Evolutionary conservation across 2,888 invertebrate species (phyloP).

Genomic region (Pachymerium ferrugineum): DNA sequence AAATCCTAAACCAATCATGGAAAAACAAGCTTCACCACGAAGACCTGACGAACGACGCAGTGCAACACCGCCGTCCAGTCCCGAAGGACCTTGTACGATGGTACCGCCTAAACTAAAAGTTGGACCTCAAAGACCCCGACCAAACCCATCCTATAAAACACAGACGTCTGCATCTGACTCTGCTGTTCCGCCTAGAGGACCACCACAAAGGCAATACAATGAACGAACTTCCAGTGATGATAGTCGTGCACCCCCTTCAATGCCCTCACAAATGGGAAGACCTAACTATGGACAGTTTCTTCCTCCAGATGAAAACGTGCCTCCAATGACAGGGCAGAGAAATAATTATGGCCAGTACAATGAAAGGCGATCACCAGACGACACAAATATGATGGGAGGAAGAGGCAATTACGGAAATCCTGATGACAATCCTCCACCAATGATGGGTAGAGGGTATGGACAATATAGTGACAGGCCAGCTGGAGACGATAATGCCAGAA

Average conservation of each 20-base stretch:
- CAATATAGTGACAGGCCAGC: too few relatives aligned
- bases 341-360: too few relatives aligned
- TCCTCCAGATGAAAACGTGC: too few relatives aligned
- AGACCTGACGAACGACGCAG: not conserved
- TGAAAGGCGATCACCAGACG: not conserved
- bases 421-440: not conserved
- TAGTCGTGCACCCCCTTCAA: too few relatives aligned
- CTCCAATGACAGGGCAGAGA: too few relatives aligned
- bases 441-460: too few relatives aligned
- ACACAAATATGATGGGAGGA: too few relatives aligned
- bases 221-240: too few relatives aligned
- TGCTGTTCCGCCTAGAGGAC: not conserved
- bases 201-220: too few relatives aligned
- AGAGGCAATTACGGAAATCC: not conserved
- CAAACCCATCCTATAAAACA: not conserved
- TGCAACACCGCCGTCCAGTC: not conserved
- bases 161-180: not conserved
- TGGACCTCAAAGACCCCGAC: not conserved
- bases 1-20: not conserved
- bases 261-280: too few relatives aligned
- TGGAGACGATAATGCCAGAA: too few relatives aligned
- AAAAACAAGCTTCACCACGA: not conserved
- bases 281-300: too few relatives aligned
- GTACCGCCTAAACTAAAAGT: not conserved
- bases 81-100: not conserved